A percentile compares a stretch with the other conserved stretches of the same genome.
Evolutionary conservation across 2,888 invertebrate species (phyloP).

Genomic region (Fissipunctia ypsillon): DNA sequence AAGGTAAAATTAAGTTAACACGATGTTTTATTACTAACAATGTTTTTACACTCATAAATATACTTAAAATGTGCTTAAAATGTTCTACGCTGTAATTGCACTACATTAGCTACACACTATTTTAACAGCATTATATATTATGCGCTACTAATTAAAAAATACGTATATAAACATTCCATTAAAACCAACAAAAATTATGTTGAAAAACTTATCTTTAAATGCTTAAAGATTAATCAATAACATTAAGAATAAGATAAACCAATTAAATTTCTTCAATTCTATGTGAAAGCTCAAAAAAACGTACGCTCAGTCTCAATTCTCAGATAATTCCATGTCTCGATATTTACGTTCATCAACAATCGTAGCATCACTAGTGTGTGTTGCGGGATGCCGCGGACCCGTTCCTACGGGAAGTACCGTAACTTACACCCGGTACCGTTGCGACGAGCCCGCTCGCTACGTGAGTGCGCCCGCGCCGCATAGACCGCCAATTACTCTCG

Average conservation of each 20-base stretch:
- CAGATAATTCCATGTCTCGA: conserved; percentile 20
- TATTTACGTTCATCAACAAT: conserved; percentile 2
- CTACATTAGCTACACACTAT: background rate
- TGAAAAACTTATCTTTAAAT: background rate
- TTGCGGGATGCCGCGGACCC: conserved; percentile 62
- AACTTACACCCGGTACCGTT: conserved; percentile 84
- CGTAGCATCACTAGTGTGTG: conserved; percentile 63
- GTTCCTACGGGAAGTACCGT: conserved; percentile 83
- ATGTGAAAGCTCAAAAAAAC: background rate
- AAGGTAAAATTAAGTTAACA: conserved; percentile 48
- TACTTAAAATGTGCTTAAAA: conserved; percentile 22
- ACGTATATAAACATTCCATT: background rate
- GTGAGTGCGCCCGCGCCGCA: conserved; percentile 71
- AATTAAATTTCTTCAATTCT: background rate
- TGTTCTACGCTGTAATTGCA: conserved; percentile 16
- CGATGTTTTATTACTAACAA: conserved; percentile 38
- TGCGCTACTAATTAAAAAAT: background rate
- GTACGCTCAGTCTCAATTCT: too few species aligned
- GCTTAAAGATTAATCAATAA: background rate
- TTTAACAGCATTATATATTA: background rate
- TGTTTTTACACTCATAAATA: conserved; percentile 27
- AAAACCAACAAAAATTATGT: background rate
- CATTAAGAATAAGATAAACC: background rate
- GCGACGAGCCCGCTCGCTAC: conserved; percentile 64
- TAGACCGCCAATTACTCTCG: conserved; percentile 82